phyloP scores from a whole-genome alignment of 2,888 invertebrate genomes.

The Meganola albula region DNA sequence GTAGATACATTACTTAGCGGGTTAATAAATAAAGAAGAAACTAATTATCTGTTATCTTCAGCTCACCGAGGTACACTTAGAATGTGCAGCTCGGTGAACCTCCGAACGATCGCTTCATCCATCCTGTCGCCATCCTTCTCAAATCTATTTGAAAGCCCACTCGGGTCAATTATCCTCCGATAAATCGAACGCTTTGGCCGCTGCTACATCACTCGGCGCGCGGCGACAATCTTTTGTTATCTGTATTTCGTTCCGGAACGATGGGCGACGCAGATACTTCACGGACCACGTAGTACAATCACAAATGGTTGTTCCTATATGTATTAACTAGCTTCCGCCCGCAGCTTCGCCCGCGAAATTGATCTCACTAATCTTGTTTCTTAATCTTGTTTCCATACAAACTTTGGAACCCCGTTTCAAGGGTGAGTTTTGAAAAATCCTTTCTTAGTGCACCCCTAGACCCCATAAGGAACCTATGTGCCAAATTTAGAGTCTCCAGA shows the following conservation, averaged over 20 bases:
- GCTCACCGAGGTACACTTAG: no score
- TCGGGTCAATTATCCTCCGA: slow-evolving; percentile 25
- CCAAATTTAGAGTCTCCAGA: neutral
- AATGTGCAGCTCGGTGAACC: no score
- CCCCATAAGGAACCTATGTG: neutral
- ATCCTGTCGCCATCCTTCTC: no score
- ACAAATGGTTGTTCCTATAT: neutral
- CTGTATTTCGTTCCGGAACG: slow-evolving; percentile 21
- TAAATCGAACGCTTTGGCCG: slow-evolving; percentile 17
- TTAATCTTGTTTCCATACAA: no score
- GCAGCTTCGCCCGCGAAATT: neutral
- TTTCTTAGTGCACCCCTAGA: neutral
- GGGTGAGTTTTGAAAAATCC: neutral
- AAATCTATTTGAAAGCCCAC: no score
- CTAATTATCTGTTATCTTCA: no score
- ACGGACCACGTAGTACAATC: neutral
- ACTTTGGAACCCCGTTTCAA: neutral
- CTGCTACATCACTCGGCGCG: slow-evolving; percentile 14
- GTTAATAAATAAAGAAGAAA: no score
- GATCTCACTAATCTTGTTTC: neutral
- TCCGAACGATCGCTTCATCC: no score
- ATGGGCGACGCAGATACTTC: slow-evolving; percentile 18
- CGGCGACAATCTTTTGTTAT: slow-evolving; percentile 26
- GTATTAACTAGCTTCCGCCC: neutral
- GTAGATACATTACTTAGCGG: no score